A percentile compares a stretch with the other conserved stretches of the same genome.
These are phyloP conservation scores for Drosophila novamexicana DNA, from an alignment of 1,140 invertebrate species.

Conservation along the genomic window DNA sequence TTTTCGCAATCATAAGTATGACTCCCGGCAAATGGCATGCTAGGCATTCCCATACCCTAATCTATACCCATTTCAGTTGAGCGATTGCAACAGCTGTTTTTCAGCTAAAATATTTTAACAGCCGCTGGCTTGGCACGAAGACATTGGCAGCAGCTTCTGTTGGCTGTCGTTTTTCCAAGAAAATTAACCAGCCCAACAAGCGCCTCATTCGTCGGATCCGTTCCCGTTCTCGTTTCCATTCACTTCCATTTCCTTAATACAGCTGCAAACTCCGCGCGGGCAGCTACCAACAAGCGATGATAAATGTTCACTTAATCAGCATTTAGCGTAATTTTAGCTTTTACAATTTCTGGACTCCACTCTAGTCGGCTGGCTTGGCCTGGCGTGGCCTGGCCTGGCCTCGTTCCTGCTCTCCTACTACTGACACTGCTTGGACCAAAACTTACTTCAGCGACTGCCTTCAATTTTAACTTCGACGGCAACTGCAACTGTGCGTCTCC, in stretches of 20 bases:
- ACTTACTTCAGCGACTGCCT: slow-evolving; percentile 10
- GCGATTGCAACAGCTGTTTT: slow-evolving; percentile 62
- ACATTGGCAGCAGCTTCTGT: slow-evolving; percentile 62
- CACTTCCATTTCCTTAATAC: slow-evolving; percentile 56
- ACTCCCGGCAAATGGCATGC: neutral
- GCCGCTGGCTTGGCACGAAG: slow-evolving; percentile 10
- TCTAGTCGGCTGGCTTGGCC: slow-evolving; percentile 12
- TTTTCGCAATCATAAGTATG: neutral
- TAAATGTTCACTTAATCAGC: slow-evolving; percentile 84
- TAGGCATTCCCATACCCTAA: slow-evolving; percentile 40
- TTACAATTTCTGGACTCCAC: slow-evolving; percentile 66
- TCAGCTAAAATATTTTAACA: slow-evolving; percentile 32
- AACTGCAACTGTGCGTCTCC: slow-evolving; percentile 29
- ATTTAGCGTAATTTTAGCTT: slow-evolving; percentile 84
- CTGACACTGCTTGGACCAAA: slow-evolving; percentile 49
- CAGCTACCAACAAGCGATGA: slow-evolving; percentile 74
- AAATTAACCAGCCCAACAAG: slow-evolving; percentile 73
- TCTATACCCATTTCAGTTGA: slow-evolving; percentile 22
- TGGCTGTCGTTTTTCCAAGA: slow-evolving; percentile 72
- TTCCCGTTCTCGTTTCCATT: slow-evolving; percentile 49
- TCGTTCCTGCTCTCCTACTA: slow-evolving; percentile 35
- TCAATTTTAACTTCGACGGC: slow-evolving; percentile 19
- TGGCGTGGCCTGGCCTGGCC: slow-evolving; percentile 6
- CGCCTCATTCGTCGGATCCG: slow-evolving; percentile 16
- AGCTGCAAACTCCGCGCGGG: slow-evolving; percentile 26